Base-by-base conservation (phyloP, 2,888 invertebrate genomes). In the Lepidochrysops patricia region DNA sequence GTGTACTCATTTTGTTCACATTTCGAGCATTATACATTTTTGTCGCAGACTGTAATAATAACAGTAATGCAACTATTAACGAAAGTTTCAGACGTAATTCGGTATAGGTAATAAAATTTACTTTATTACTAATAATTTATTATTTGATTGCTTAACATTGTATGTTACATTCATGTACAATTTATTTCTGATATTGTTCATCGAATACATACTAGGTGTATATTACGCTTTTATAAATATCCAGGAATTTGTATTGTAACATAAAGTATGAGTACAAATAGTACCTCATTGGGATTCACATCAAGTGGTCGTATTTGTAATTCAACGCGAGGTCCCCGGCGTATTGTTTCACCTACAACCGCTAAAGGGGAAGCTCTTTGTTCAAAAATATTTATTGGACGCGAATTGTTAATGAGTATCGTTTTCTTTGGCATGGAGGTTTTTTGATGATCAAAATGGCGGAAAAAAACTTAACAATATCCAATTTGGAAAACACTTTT, bases 221-320 rank as follows among this genome's bases (percentile, higher is more conserved):
- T 19, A 9, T 43, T 19, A n/a, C n/a, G 19, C 23, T 43, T 43
- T 43, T 43, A 43, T 23, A 43, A 43, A 43, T 19, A 43, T 43
- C 7, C 23, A 19, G 43, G 19, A 43, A 43, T 43, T 43, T 43
- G 19, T 43, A 43, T 23, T 43, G 43, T 43, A 23, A 12, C 43
- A 43, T 1, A 43, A 43, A 43, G 43, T 23, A 43, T 43, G 66
- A 69, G 71, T 72, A 73, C 74, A 72, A 74, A 73, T 71, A 73
- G 70, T 68, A 72, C 73, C 79, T 80, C 72, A 83, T 88, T 85
- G 78, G 81, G 82, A 86, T 88, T 87, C 87, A 81, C 77, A 80
- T 82, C 85, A 79, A 82, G 84, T 80, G 74, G 62, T 62, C 80
- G 80, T 84, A 84, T 84, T 86, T 89, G 85, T 87, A 85, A 89